A percentile compares a stretch with the other conserved stretches of the same genome.
These are phyloP conservation scores for Chitala chitala DNA, from an alignment of 2,113 vertebrate species.

Conservation along the genomic window DNA sequence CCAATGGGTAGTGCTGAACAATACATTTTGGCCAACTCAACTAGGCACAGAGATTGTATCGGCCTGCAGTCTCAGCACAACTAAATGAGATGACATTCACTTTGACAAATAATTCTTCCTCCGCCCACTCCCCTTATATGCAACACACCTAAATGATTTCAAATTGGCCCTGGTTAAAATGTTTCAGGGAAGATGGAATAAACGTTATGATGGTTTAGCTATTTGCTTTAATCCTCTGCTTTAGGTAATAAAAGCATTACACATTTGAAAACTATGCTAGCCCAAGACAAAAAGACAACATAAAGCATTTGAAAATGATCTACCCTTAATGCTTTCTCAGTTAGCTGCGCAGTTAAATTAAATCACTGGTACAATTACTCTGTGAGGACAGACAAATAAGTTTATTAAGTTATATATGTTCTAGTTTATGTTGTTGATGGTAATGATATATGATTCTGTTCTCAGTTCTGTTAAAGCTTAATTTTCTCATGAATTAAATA, in stretches of 20 bases:
- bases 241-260: slow-evolving; percentile 29
- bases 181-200: slow-evolving; percentile 27
- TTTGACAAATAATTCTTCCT: slow-evolving; percentile 61
- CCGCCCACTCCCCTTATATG: slow-evolving; percentile 40
- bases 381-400: neutral
- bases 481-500: too few relatives aligned
- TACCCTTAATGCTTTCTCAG: neutral
- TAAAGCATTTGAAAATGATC: neutral
- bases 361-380: neutral
- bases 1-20: slow-evolving; percentile 54
- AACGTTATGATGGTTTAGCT: slow-evolving; percentile 15
- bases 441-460: neutral
- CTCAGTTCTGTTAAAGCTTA: too few relatives aligned
- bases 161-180: slow-evolving; percentile 38
- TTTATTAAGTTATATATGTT: neutral
- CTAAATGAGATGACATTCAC: slow-evolving; percentile 70
- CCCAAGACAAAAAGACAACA: neutral
- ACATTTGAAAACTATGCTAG: slow-evolving; percentile 22
- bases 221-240: neutral
- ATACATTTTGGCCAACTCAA: slow-evolving; percentile 49
- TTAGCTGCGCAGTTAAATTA: neutral
- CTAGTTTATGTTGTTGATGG: neutral
- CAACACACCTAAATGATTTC: slow-evolving; percentile 38
- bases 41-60: slow-evolving; percentile 57
- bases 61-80: slow-evolving; percentile 41